A percentile compares a stretch with the other conserved stretches of the same genome.
These are phyloP conservation scores for Eupithecia tripunctaria DNA, from an alignment of 2,888 invertebrate species.

Conservation along the genomic window DNA sequence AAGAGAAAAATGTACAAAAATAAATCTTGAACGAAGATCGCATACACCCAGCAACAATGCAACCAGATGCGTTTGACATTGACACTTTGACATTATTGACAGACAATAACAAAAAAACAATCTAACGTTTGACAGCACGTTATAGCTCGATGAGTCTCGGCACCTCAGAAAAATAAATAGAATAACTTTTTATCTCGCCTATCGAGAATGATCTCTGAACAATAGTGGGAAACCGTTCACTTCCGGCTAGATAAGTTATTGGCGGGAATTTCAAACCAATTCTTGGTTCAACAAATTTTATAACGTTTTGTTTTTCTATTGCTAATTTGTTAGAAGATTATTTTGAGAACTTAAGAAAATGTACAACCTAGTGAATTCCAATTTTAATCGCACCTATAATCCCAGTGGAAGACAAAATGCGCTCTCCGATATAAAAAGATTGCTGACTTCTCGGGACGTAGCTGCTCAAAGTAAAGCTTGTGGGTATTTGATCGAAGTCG, in stretches of 20 bases:
- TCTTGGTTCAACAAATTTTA: not conserved
- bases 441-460: constrained; percentile 73
- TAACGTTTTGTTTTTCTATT: not conserved
- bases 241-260: not conserved
- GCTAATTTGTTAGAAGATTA: not conserved
- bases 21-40: constrained; percentile 54
- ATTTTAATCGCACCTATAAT: constrained; percentile 73
- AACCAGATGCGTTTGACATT: constrained; percentile 72
- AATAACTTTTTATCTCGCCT: too few species aligned
- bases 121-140: not conserved
- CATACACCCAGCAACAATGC: constrained; percentile 17
- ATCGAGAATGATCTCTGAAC: too few species aligned
- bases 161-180: too few species aligned
- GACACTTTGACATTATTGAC: too few species aligned
- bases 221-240: too few species aligned
- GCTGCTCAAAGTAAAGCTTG: constrained; percentile 74
- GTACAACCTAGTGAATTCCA: constrained; percentile 70
- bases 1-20: constrained; percentile 61
- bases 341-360: constrained; percentile 47
- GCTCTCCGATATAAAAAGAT: constrained; percentile 72
- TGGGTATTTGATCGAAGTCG: constrained; percentile 70
- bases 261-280: constrained; percentile 23
- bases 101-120: not conserved
- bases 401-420: constrained; percentile 72
- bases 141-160: not conserved